These are phyloP conservation scores for Brassicogethes aeneus DNA, from an alignment of 2,888 invertebrate genomes.

Conservation along the genomic window DNA sequence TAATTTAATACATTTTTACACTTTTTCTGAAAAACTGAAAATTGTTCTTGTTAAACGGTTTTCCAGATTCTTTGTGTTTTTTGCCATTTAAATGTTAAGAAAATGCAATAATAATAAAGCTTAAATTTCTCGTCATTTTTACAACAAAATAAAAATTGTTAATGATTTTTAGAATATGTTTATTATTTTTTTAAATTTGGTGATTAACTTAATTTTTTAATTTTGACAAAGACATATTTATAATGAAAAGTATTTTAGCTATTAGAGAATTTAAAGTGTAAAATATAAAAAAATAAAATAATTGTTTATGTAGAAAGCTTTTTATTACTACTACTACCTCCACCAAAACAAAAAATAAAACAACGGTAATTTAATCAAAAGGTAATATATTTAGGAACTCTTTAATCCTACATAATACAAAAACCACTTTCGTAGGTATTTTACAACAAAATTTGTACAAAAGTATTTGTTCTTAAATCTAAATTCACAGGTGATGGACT, in stretches of 20 bases:
- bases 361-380: too few species aligned
- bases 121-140: too few species aligned
- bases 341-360: background rate
- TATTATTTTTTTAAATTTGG: constrained; percentile 10
- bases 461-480: background rate
- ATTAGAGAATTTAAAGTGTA: constrained; percentile 3
- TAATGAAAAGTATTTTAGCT: constrained; percentile 9
- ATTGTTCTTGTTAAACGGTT: background rate
- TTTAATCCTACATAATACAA: too few species aligned
- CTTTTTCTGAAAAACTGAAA: too few species aligned
- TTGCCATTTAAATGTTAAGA: too few species aligned
- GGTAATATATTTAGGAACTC: too few species aligned
- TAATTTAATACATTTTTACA: too few species aligned
- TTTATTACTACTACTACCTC: background rate
- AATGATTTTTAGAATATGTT: constrained; percentile 10
- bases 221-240: background rate
- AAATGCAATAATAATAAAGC: too few species aligned
- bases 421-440: too few species aligned
- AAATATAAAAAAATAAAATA: constrained; percentile 18
- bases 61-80: too few species aligned
- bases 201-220: background rate
- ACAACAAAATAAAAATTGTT: background rate
- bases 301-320: constrained; percentile 18
- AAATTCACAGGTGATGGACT: too few species aligned
- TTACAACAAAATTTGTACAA: background rate